These are phyloP conservation scores for Bufo bufo DNA, from an alignment of 2,113 vertebrate species.

Conservation along the genomic window DNA sequence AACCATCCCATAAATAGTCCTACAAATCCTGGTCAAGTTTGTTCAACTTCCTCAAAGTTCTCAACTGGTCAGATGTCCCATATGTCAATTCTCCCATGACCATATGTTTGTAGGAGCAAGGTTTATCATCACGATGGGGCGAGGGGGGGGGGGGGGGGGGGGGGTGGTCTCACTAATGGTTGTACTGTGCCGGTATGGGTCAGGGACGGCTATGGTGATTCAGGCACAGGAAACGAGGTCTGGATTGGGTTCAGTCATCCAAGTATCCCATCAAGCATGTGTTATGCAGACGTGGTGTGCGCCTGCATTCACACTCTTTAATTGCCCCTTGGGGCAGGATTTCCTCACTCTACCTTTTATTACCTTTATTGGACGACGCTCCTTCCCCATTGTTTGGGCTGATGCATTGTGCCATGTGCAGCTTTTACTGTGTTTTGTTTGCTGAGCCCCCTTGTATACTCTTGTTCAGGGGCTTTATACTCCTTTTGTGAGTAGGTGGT, in stretches of 20 bases:
- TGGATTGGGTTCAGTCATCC: conserved; percentile 17
- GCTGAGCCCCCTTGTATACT: not conserved
- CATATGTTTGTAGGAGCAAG: no score
- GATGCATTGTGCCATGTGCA: conserved; percentile 31
- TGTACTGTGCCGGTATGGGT: not conserved
- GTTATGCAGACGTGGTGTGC: not conserved
- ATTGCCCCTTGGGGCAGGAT: conserved; percentile 20
- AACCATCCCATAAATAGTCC: not conserved
- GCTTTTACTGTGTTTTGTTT: conserved; percentile 5
- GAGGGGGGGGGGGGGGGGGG: no score
- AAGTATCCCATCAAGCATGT: not conserved
- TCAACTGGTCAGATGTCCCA: no score
- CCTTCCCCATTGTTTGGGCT: conserved; percentile 21
- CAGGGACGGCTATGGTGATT: not conserved
- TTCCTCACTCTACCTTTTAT: conserved; percentile 17
- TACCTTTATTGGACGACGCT: not conserved
- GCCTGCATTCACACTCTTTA: not conserved
- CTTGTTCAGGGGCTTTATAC: not conserved
- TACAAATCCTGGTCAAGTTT: not conserved
- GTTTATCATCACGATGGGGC: no score
- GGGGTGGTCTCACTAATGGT: not conserved
- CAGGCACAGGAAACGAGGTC: conserved; percentile 1
- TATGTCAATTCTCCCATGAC: no score
- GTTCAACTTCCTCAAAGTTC: no score
- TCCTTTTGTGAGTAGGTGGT: not conserved